Evolutionary conservation across 2,888 invertebrate species (phyloP), one percentile per base, ranked within the genome.

Genomic region (Incurvaria masculella): DNA sequence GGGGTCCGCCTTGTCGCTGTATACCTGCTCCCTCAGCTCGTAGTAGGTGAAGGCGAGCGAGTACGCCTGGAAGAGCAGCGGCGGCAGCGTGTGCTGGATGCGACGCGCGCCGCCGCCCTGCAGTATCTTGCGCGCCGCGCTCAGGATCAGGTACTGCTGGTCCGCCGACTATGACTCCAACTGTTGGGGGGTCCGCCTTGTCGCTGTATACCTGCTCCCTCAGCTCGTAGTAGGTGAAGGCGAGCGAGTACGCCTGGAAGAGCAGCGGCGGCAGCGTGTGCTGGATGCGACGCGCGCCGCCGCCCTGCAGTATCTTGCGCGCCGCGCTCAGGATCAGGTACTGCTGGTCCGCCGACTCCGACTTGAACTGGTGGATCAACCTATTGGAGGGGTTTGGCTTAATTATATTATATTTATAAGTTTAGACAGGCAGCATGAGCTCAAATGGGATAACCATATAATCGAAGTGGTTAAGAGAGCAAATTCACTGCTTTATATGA

Each of bases 261-360:
- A 98, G 85, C 26, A 99, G 81, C 0, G 98, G 94, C 18, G 99
- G 98, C 57, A 99, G 81, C 0, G 95, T 94, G 69, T 91, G 92
- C 55, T 89, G 89, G 45, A 98, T 90, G 51, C 98, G 81, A 49
- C 87, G 81, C 10, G 91, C 87, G 0, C 97, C 97, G 18, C 98
- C 98, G n/a, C 84, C 83, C 41, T 91, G 91, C 56, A 99, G 84
- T 57, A 91, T 11, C 65, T 95, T 95, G 50, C 95, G 81, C 0
- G 96, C 91, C 2, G 89, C 84, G 58, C 89, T 93, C 48, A 99
- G 76, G 53, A 99, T 95, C 70, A 95, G 82, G 67, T 92, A 94
- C 61, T 94, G 93, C 62, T 91, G 90, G 68, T 94, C 94, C 0
- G 90, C 83, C 4, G 84, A 85, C 10, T 88, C 87, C 0, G 92